Percentiles rank a stretch among this genome's conserved stretches.
Evolutionary conservation across 2,888 invertebrate species (phyloP).

Genomic region (Sesia bembeciformis): DNA sequence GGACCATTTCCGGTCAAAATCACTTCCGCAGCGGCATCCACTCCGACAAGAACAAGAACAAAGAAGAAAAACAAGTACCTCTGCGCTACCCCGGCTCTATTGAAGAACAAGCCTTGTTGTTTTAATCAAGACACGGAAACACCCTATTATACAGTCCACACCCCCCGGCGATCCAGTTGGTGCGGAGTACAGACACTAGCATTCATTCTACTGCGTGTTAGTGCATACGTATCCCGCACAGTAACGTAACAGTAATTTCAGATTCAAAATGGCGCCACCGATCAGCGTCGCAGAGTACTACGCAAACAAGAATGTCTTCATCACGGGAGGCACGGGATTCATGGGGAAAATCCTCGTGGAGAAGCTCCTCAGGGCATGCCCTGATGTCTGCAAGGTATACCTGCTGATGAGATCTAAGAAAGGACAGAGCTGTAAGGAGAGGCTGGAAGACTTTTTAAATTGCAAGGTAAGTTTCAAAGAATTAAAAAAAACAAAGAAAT

Average conservation of each 20-base stretch:
- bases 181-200: no score
- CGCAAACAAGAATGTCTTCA: conserved; percentile 76
- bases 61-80: no score
- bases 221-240: no score
- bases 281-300: conserved; percentile 72
- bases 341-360: conserved; percentile 89
- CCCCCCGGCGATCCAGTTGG: no score
- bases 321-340: conserved; percentile 90
- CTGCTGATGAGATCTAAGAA: conserved; percentile 83
- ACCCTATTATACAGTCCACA: no score
- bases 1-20: no score
- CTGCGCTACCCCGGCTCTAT: no score
- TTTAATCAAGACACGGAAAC: no score
- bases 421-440: conserved; percentile 75
- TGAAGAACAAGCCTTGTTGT: no score
- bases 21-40: no score
- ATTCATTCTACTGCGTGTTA: no score
- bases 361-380: conserved; percentile 82
- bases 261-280: conserved; percentile 42
- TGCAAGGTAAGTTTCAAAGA: conserved; percentile 48
- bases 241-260: not conserved
- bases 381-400: conserved; percentile 79
- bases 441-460: conserved; percentile 75
- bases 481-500: not conserved
- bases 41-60: no score